Evolutionary conservation across 2,797 vertebrate species (phyloP).

Genomic region (Toxotes lorentzi): DNA sequence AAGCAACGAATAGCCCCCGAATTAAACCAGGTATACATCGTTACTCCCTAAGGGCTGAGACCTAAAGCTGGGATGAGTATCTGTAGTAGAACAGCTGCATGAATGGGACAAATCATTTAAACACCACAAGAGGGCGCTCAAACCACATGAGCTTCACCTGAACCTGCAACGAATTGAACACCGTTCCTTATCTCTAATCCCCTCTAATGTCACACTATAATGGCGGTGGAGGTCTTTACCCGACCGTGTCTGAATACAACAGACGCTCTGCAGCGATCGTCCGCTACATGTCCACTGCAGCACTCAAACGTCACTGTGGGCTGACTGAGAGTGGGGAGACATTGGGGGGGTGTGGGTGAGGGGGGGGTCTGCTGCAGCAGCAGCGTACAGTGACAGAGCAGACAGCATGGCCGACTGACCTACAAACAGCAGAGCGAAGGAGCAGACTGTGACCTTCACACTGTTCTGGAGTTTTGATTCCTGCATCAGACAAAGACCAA

Average conservation of each 20-base stretch:
- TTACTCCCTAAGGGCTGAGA: neutral
- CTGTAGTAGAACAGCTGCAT: neutral
- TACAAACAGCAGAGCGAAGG: slow-evolving; percentile 73
- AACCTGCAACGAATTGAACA: slow-evolving; percentile 46
- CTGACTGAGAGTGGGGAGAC: slow-evolving; percentile 26
- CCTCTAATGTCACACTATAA: slow-evolving; percentile 56
- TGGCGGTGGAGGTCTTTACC: slow-evolving; percentile 58
- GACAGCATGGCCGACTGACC: slow-evolving; percentile 82
- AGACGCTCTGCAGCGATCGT: slow-evolving; percentile 24
- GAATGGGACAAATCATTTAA: too few species aligned
- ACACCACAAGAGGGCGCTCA: slow-evolving; percentile 77
- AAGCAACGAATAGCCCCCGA: neutral
- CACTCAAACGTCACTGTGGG: slow-evolving; percentile 31
- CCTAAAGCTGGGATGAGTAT: neutral
- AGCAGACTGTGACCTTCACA: slow-evolving; percentile 71
- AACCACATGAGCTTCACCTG: slow-evolving; percentile 23
- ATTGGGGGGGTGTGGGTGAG: slow-evolving; percentile 29
- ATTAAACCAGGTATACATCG: neutral
- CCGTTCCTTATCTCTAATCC: slow-evolving; percentile 44
- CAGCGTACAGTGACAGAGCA: slow-evolving; percentile 57
- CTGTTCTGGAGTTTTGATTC: slow-evolving; percentile 36
- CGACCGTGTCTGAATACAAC: slow-evolving; percentile 27
- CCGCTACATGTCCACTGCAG: slow-evolving; percentile 6
- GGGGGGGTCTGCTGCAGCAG: slow-evolving; percentile 37
- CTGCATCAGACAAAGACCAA: neutral